These are phyloP conservation scores for Lynx canadensis DNA, from an alignment of 2,113 vertebrate species.

Conservation along the genomic window DNA sequence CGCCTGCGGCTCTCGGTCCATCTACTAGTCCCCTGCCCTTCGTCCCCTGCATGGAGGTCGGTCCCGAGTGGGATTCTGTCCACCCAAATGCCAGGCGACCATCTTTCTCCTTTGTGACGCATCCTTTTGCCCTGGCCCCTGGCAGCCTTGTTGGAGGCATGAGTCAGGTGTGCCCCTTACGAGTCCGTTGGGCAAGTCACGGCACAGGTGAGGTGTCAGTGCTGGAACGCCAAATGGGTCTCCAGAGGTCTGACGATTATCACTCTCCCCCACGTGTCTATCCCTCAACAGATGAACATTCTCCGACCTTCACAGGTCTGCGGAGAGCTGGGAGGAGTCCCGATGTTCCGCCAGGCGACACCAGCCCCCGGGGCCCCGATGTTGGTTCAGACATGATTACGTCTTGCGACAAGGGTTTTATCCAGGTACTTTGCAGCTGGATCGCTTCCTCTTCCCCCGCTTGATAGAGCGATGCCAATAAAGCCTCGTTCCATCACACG, in stretches of 20 bases:
- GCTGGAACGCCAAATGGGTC: background rate
- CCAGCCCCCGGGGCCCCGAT: too few relatives aligned
- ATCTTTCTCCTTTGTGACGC: background rate
- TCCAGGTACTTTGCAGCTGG: background rate
- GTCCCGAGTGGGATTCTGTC: too few relatives aligned
- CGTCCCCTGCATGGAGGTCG: background rate
- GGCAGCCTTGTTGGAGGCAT: background rate
- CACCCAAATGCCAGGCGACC: background rate
- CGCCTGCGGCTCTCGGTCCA: accelerated
- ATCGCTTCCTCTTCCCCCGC: background rate
- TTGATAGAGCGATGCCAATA: background rate
- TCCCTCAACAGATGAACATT: background rate
- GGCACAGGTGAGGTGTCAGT: background rate
- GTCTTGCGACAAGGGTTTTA: too few relatives aligned
- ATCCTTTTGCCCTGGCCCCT: background rate
- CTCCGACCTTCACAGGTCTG: background rate
- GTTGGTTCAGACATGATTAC: background rate
- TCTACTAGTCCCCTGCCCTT: background rate
- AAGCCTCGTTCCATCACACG: background rate
- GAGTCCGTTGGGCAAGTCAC: background rate
- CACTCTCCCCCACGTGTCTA: accelerated
- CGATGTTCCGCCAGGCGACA: accelerated
- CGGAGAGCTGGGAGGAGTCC: background rate
- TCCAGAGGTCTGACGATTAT: background rate
- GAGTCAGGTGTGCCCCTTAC: accelerated